Evolutionary conservation across 2,113 vertebrate species (phyloP).

Genomic region (Siniperca knerii): DNA sequence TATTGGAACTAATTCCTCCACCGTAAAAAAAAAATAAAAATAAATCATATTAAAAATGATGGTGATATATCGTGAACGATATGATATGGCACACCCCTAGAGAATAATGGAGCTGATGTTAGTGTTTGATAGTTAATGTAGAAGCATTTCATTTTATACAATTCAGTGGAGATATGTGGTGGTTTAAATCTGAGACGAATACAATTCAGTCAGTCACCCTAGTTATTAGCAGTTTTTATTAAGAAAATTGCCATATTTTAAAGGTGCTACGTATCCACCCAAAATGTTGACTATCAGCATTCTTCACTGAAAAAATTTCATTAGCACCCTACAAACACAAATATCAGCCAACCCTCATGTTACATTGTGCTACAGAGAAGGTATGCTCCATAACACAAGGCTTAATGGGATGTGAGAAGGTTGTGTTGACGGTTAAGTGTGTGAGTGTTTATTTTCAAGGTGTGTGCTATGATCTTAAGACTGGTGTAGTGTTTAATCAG

Average conservation of each 20-base stretch:
- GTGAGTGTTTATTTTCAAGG: neutral
- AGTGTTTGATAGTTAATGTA: neutral
- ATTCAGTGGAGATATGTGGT: neutral
- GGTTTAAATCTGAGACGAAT: neutral
- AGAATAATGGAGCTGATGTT: neutral
- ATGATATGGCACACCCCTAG: no score
- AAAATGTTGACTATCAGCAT: neutral
- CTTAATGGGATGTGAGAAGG: neutral
- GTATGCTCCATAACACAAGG: neutral
- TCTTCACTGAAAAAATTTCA: neutral
- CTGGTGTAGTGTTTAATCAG: conserved; percentile 24
- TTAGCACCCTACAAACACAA: neutral
- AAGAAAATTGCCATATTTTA: neutral
- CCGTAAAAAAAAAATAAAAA: no score
- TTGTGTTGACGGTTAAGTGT: neutral
- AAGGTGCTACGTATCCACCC: neutral
- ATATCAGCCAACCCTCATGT: neutral
- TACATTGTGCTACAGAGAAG: neutral
- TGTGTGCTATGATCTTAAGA: conserved; percentile 4
- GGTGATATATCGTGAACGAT: no score
- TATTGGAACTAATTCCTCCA: no score
- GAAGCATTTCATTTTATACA: neutral
- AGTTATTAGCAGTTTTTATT: neutral
- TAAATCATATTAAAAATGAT: no score
- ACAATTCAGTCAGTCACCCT: no score